phyloP scores from a whole-genome alignment of 2,888 invertebrate species.

The Ophonus ardosiacus region DNA sequence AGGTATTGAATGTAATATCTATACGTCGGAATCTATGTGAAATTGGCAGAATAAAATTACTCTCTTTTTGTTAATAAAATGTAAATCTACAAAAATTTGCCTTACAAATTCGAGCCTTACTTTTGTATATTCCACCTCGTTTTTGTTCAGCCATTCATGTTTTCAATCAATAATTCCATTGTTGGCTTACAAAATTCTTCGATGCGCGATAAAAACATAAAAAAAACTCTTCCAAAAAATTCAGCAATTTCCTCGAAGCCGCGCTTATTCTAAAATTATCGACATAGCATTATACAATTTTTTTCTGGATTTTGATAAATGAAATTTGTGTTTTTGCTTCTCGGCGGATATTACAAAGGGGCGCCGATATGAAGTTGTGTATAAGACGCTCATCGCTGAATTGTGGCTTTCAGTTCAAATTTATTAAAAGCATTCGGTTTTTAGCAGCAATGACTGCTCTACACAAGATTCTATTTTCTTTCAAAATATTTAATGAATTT shows the following conservation, averaged over 20 bases:
- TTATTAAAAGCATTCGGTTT: not conserved
- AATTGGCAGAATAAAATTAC: conserved; percentile 33
- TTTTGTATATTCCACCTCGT: conserved; percentile 22
- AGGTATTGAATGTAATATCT: not conserved
- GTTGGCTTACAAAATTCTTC: conserved; percentile 34
- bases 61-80: conserved; percentile 37
- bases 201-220: conserved; percentile 31
- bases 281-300: conserved; percentile 23
- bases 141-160: conserved; percentile 40
- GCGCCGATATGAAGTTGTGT: conserved; percentile 5
- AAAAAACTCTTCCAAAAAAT: conserved; percentile 23
- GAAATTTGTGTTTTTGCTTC: conserved; percentile 39
- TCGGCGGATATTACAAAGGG: conserved; percentile 31
- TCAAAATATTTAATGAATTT: too few species aligned
- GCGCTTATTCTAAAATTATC: conserved; percentile 43
- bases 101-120: conserved; percentile 27
- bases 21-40: conserved; percentile 7
- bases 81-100: conserved; percentile 26
- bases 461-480: not conserved
- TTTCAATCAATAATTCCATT: conserved; percentile 43
- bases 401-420: conserved; percentile 1
- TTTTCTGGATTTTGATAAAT: conserved; percentile 38
- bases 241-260: conserved; percentile 13
- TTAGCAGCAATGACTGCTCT: not conserved
- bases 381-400: not conserved